Percentiles rank a stretch among this genome's conserved stretches.
Evolutionary conservation across 2,797 vertebrate genomes (phyloP).

Genomic region (Crax fasciolata): DNA sequence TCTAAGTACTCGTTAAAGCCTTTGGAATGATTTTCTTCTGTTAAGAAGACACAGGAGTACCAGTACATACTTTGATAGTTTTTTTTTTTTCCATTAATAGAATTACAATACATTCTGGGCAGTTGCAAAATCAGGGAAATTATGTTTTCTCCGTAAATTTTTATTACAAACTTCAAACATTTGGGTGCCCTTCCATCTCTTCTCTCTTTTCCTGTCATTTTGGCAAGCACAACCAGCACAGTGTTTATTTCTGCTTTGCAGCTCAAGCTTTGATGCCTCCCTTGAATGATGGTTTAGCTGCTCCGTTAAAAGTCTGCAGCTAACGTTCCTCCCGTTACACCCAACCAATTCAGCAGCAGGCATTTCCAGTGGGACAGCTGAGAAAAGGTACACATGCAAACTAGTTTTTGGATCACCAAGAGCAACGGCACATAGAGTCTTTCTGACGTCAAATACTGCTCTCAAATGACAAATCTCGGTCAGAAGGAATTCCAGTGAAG

Average conservation of each 20-base stretch:
- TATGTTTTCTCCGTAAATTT: background rate
- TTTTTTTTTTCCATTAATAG: constrained; percentile 47
- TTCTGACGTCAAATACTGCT: background rate
- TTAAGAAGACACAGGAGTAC: constrained; percentile 55
- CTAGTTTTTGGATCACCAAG: background rate
- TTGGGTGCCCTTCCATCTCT: background rate
- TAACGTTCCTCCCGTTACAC: background rate
- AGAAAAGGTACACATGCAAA: constrained; percentile 28
- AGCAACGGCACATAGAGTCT: background rate
- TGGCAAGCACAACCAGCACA: background rate
- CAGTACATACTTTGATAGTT: background rate
- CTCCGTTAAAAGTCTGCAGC: background rate
- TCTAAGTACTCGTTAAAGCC: background rate
- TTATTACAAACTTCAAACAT: constrained; percentile 21
- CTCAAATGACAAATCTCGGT: background rate
- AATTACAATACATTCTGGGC: constrained; percentile 66
- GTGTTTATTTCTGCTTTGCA: background rate
- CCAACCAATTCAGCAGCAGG: background rate
- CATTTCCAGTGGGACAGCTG: background rate
- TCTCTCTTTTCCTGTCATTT: background rate
- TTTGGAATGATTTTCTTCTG: constrained; percentile 31
- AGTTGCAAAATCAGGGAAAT: constrained; percentile 48
- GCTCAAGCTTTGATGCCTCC: background rate
- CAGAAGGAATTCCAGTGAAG: background rate
- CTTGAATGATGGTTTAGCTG: constrained; percentile 22